phyloP scores from a whole-genome alignment of 1,140 invertebrate species.

The Phthorimaea operculella region DNA sequence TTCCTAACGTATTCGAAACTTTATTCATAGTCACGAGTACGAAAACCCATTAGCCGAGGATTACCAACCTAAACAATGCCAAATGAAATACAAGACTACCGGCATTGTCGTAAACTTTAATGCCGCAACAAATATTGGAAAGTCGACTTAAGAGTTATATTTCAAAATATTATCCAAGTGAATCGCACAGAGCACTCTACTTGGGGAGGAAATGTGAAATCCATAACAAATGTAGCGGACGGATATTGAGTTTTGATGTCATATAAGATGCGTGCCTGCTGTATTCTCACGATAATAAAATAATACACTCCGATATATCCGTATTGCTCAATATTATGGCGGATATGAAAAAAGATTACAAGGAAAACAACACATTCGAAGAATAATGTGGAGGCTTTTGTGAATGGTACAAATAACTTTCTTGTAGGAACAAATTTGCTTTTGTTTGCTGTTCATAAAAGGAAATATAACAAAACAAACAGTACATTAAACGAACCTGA shows the following conservation, averaged over 20 bases:
- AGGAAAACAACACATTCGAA: not conserved
- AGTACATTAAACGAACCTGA: too few relatives aligned
- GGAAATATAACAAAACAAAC: too few relatives aligned
- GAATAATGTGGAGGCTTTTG: too few relatives aligned
- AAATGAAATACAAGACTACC: slow-evolving; percentile 25
- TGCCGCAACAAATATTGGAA: slow-evolving; percentile 38
- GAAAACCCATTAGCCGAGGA: slow-evolving; percentile 13
- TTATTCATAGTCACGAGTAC: not conserved
- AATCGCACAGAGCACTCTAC: slow-evolving; percentile 36
- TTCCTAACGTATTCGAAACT: not conserved
- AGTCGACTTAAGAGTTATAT: slow-evolving; percentile 36
- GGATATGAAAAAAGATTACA: not conserved
- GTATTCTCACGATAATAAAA: slow-evolving; percentile 48
- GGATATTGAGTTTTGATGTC: slow-evolving; percentile 58
- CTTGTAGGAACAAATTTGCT: too few relatives aligned
- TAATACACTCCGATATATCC: slow-evolving; percentile 21
- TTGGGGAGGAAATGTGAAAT: slow-evolving; percentile 45
- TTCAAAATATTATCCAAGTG: slow-evolving; percentile 41
- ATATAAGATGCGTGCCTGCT: slow-evolving; percentile 43
- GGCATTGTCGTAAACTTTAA: slow-evolving; percentile 34
- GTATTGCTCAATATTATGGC: not conserved
- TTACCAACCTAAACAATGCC: slow-evolving; percentile 27
- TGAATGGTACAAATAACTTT: too few relatives aligned
- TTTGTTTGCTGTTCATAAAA: too few relatives aligned
- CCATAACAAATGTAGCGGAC: slow-evolving; percentile 48